Evolutionary conservation across 2,113 vertebrate genomes (phyloP).

Genomic region (Mus pahari): DNA sequence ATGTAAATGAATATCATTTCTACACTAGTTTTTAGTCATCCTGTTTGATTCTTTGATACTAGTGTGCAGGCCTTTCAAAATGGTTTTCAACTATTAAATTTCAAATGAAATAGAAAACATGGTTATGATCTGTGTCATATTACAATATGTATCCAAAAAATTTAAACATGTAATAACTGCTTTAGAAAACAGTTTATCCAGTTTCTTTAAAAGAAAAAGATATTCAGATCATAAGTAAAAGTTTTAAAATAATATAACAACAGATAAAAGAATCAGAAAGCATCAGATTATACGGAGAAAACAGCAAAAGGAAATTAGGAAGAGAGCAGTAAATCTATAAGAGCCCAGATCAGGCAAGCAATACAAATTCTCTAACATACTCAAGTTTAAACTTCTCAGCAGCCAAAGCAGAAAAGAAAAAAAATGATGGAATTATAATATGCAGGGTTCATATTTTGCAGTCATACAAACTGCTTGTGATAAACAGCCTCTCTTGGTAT

Average conservation of each 20-base stretch:
- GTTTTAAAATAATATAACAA: neutral
- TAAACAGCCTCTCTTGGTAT: conserved; percentile 1
- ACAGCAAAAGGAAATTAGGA: neutral
- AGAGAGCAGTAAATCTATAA: neutral
- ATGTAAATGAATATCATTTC: neutral
- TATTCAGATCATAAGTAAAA: neutral
- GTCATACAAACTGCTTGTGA: neutral
- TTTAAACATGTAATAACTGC: neutral
- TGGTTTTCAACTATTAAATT: conserved; percentile 22
- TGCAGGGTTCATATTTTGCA: neutral
- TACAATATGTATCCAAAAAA: neutral
- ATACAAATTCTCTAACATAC: conserved; percentile 16
- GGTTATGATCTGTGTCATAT: neutral
- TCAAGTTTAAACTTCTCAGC: neutral
- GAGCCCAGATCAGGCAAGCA: neutral
- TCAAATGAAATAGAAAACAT: conserved; percentile 11
- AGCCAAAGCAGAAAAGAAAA: conserved; percentile 44
- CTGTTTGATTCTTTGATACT: neutral
- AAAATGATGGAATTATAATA: neutral
- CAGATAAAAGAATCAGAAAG: neutral
- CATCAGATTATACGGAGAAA: neutral
- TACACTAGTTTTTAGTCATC: neutral
- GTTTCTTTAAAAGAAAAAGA: neutral
- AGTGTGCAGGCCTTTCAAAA: neutral
- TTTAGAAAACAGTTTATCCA: neutral